A percentile compares a stretch with the other conserved stretches of the same genome.
These are phyloP conservation scores for Philhelius pedissequus DNA, from an alignment of 2,888 invertebrate species.

Conservation along the genomic window DNA sequence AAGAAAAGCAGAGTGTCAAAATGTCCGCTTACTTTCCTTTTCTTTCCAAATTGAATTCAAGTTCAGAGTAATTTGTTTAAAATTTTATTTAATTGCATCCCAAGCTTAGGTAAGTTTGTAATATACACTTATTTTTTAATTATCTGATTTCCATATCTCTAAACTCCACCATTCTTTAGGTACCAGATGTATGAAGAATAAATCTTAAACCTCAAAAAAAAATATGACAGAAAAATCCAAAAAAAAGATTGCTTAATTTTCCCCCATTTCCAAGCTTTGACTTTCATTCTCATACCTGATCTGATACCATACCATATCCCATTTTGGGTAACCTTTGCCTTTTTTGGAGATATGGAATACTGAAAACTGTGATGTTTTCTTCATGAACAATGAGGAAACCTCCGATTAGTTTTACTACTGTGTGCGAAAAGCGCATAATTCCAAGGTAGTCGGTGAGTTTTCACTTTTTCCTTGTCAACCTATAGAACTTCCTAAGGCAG, in stretches of 20 bases:
- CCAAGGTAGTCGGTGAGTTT: conserved; percentile 63
- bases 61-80: not conserved
- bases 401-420: conserved; percentile 57
- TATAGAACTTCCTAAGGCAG: not conserved
- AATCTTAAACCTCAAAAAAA: not conserved
- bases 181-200: too few species aligned
- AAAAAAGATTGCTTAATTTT: not conserved
- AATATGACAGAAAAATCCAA: conserved; percentile 14
- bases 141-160: not conserved
- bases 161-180: not conserved
- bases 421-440: conserved; percentile 68
- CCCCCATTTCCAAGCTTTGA: conserved; percentile 7
- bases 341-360: not conserved
- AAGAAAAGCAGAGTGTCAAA: not conserved
- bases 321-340: conserved; percentile 23
- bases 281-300: conserved; percentile 56
- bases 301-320: not conserved
- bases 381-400: conserved; percentile 58
- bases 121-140: not conserved
- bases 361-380: not conserved
- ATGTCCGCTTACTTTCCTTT: not conserved
- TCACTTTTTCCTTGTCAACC: conserved; percentile 55
- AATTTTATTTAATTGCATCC: not conserved
- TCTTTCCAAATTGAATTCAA: not conserved
- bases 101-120: not conserved